Conservation (phyloP, 2,797 vertebrate genomes). For the Gymnoscopelus microlampas region DNA sequence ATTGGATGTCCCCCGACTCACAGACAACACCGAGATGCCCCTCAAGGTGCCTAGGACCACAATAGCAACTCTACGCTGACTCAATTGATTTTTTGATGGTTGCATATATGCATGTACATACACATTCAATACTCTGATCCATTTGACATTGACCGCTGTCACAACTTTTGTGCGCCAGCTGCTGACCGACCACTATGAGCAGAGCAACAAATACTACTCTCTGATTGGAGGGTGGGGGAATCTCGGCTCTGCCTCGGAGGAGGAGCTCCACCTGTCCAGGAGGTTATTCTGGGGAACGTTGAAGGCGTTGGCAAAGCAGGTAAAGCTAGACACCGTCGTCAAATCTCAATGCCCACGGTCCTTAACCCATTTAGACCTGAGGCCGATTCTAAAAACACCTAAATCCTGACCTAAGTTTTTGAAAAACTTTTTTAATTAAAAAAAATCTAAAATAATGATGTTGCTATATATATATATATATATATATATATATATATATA, state of each 20-base stretch:
- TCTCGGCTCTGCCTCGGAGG: constrained; percentile 85
- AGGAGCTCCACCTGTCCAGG: constrained; percentile 91
- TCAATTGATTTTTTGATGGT: background rate
- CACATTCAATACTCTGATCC: background rate
- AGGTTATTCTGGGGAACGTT: constrained; percentile 95
- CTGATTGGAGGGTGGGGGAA: constrained; percentile 81
- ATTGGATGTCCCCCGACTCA: constrained; percentile 88
- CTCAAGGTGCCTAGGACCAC: constrained; percentile 83
- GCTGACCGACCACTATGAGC: constrained; percentile 92
- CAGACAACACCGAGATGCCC: constrained; percentile 89
- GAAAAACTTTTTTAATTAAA: no score
- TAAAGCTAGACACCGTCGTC: constrained; percentile 44
- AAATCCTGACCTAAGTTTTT: no score
- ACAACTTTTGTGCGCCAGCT: constrained; percentile 74
- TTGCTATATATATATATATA: no score
- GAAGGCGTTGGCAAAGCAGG: constrained; percentile 90
- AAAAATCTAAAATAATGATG: no score
- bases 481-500: no score
- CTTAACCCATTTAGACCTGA: no score
- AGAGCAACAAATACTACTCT: constrained; percentile 93
- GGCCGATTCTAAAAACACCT: no score
- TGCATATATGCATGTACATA: background rate
- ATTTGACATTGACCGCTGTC: background rate
- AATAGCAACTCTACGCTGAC: background rate
- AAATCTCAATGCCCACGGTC: no score